Evolutionary conservation across 2,797 vertebrate genomes (phyloP).

Genomic region (Triplophysa bombifrons): DNA sequence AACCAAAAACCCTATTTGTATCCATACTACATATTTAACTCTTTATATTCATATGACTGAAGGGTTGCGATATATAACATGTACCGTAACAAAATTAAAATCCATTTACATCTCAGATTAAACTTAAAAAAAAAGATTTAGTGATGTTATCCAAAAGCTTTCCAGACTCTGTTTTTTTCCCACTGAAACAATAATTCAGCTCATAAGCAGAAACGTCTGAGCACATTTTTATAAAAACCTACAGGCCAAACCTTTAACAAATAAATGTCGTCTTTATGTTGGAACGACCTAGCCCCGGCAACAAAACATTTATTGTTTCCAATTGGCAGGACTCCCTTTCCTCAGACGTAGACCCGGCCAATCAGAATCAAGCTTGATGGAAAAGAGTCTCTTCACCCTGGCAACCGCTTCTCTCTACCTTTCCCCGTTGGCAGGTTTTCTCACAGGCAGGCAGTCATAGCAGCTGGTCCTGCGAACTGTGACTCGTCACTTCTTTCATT

Average conservation of each 20-base stretch:
- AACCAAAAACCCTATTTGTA: slow-evolving; percentile 10
- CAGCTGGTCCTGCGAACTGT: slow-evolving; percentile 56
- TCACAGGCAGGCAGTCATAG: slow-evolving; percentile 64
- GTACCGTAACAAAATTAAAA: too few species aligned
- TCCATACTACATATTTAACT: slow-evolving; percentile 18
- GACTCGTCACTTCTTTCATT: slow-evolving; percentile 54
- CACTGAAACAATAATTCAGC: not conserved
- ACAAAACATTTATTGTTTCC: slow-evolving; percentile 80
- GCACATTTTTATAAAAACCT: slow-evolving; percentile 64
- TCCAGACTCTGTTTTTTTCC: not conserved
- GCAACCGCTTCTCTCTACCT: slow-evolving; percentile 73
- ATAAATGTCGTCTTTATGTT: slow-evolving; percentile 70
- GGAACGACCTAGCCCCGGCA: slow-evolving; percentile 73
- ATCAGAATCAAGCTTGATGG: slow-evolving; percentile 68
- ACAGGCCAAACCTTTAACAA: slow-evolving; percentile 60
- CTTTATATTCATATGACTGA: not conserved
- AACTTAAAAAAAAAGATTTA: too few species aligned
- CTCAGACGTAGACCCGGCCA: slow-evolving; percentile 64
- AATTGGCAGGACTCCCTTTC: slow-evolving; percentile 77
- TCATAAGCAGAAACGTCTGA: slow-evolving; percentile 28
- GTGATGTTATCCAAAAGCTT: not conserved
- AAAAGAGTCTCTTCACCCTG: slow-evolving; percentile 68
- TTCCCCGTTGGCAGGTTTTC: slow-evolving; percentile 63
- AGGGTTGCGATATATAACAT: not conserved
- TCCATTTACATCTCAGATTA: not conserved